Evolutionary conservation across 2,113 vertebrate species (phyloP).

Genomic region (Ammodytes dubius): DNA sequence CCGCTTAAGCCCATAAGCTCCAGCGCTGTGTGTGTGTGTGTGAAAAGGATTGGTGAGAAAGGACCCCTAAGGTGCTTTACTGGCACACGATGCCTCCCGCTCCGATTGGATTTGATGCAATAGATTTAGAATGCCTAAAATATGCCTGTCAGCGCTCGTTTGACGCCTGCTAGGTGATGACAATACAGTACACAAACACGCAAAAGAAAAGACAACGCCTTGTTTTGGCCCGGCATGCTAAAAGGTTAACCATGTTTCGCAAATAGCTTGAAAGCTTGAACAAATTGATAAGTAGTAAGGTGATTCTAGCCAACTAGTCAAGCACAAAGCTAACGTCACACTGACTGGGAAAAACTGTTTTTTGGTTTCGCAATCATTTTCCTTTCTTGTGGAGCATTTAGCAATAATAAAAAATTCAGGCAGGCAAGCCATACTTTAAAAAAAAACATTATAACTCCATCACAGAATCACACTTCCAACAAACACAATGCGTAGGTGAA

Average conservation of each 20-base stretch:
- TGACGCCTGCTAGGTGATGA: neutral
- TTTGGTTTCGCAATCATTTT: neutral
- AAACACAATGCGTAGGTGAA: neutral
- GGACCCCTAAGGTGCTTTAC: neutral
- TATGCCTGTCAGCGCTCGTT: constrained; percentile 33
- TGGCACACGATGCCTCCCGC: constrained; percentile 24
- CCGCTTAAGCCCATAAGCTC: neutral
- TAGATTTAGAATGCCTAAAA: constrained; percentile 47
- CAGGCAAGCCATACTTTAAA: neutral
- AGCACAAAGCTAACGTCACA: too few species aligned
- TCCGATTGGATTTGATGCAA: constrained; percentile 48
- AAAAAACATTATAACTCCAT: too few species aligned
- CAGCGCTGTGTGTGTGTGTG: neutral
- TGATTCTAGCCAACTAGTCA: neutral
- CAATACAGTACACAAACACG: neutral
- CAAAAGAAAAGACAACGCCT: neutral
- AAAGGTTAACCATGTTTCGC: neutral
- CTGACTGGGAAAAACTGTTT: neutral
- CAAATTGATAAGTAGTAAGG: too few species aligned
- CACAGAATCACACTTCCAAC: neutral
- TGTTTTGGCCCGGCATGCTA: neutral
- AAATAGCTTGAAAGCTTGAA: neutral
- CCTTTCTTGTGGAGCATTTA: neutral
- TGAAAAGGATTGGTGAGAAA: neutral
- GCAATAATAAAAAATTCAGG: neutral